Percentiles rank a stretch among this genome's conserved stretches.
phyloP scores from a whole-genome alignment of 2,113 vertebrate species.

The Psilopogon haemacephalus region DNA sequence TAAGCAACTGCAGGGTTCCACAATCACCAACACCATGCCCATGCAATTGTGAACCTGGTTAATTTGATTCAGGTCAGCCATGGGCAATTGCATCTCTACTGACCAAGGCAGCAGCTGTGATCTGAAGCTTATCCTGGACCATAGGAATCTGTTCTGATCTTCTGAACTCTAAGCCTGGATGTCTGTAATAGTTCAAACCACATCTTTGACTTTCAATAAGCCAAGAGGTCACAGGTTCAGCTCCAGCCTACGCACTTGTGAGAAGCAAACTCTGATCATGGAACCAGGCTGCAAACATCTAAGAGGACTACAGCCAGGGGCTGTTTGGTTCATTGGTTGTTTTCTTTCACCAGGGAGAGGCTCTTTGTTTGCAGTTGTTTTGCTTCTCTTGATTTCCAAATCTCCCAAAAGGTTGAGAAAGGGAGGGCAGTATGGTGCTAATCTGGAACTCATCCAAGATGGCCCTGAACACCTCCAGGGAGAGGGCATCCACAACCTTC shows the following conservation, averaged over 20 bases:
- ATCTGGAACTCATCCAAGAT: neutral
- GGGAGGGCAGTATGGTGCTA: neutral
- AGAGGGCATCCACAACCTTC: no score
- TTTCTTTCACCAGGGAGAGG: neutral
- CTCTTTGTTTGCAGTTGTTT: neutral
- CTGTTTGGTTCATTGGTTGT: fast-evolving
- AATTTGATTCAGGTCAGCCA: neutral
- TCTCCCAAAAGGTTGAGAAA: neutral
- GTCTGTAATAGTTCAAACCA: neutral
- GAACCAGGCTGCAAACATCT: neutral
- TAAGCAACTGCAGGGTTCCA: neutral
- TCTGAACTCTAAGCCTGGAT: neutral
- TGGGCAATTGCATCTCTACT: neutral
- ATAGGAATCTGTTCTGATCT: neutral
- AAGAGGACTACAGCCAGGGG: neutral
- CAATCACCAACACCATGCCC: neutral
- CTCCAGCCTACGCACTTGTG: neutral
- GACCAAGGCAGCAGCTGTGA: neutral
- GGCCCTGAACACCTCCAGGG: no score
- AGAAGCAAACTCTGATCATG: neutral
- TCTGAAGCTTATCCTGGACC: neutral
- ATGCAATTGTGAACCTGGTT: neutral
- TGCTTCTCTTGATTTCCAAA: neutral
- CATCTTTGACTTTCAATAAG: neutral
- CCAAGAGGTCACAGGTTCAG: neutral